phyloP scores from a whole-genome alignment of 92 coral and sea anemone genomes.

The Siderastrea siderea region DNA sequence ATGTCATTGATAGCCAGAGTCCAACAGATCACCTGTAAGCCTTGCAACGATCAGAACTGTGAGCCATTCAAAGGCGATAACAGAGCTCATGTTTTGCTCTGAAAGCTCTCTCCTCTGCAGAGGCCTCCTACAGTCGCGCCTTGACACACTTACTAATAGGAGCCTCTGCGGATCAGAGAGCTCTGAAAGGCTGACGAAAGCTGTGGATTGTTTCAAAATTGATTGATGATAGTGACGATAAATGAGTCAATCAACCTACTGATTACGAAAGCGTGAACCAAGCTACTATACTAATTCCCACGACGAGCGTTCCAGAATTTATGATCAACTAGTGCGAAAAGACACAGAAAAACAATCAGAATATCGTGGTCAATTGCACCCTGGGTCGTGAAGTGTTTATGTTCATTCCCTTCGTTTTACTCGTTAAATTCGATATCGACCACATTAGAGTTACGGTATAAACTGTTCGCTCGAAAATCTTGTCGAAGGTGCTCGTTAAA shows the following conservation, averaged over 20 bases:
- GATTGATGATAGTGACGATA: conserved; percentile 2
- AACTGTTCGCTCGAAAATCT: not conserved
- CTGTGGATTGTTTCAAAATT: conserved; percentile 23
- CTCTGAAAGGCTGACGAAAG: conserved; percentile 44
- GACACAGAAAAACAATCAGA: not conserved
- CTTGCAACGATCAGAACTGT: conserved; percentile 38
- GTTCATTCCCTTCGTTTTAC: not conserved
- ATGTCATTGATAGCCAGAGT: conserved; percentile 5
- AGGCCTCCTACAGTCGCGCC: too few relatives aligned
- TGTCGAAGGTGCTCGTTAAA: not conserved
- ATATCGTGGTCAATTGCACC: not conserved
- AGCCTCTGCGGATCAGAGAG: not conserved
- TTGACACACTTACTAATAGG: too few relatives aligned
- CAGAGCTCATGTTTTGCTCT: conserved; percentile 27
- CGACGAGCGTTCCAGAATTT: conserved; percentile 3
- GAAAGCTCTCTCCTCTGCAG: too few relatives aligned
- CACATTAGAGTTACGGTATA: not conserved
- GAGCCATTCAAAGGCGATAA: conserved; percentile 40
- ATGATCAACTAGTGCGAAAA: not conserved
- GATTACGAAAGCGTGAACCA: not conserved
- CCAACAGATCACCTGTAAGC: not conserved
- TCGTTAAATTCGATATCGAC: not conserved
- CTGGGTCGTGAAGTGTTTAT: not conserved
- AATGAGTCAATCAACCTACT: conserved; percentile 15
- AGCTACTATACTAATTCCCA: not conserved